A percentile compares a stretch with the other conserved stretches of the same genome.
phyloP scores from a whole-genome alignment of 2,888 invertebrate genomes.

The Limenitis arthemis region DNA sequence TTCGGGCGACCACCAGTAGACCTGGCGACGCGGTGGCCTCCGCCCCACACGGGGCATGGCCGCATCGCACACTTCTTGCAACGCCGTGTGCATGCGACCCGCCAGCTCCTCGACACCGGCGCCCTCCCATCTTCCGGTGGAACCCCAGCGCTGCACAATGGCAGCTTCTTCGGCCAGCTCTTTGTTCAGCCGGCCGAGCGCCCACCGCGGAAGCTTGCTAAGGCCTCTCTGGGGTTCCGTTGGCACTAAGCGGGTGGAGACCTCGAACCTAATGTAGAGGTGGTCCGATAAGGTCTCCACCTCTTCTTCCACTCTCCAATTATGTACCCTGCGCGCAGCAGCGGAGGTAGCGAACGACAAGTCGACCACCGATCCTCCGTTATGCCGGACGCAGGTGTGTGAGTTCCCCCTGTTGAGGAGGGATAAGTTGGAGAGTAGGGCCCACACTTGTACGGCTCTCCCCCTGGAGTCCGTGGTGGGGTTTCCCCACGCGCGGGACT shows the following conservation, averaged over 20 bases:
- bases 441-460: not conserved
- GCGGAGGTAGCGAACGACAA: slow-evolving; percentile 5
- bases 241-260: not conserved
- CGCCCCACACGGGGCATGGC: too few relatives aligned
- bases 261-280: not conserved
- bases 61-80: too few relatives aligned
- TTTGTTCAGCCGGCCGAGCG: not conserved
- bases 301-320: slow-evolving; percentile 1
- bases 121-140: not conserved
- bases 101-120: not conserved
- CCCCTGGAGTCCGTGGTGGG: not conserved
- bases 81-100: too few relatives aligned
- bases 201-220: not conserved
- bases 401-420: not conserved
- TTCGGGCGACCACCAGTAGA: too few relatives aligned
- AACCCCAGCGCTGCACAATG: not conserved
- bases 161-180: not conserved
- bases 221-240: not conserved
- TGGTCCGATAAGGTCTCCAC: not conserved
- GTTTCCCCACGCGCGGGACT: not conserved
- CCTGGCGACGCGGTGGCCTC: too few relatives aligned
- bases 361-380: slow-evolving; percentile 3
- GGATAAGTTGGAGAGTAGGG: too few relatives aligned
- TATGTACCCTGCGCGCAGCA: not conserved
- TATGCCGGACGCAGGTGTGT: not conserved